Evolutionary conservation across 2,888 invertebrate genomes (phyloP), one percentile per base, ranked within the genome.

Genomic region (Orchestes rusci): DNA sequence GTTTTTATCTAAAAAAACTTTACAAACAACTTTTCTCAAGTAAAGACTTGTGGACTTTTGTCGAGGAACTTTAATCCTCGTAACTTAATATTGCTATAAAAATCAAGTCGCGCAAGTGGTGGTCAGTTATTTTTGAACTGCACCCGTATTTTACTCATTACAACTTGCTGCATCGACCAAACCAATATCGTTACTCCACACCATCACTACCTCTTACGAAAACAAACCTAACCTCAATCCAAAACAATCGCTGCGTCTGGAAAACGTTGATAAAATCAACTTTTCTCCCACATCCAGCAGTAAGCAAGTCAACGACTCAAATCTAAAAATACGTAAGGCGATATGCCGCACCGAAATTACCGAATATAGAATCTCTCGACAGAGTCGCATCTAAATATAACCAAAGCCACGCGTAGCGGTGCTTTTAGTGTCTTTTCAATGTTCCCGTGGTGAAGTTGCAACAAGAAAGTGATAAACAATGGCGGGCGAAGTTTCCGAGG

Each of bases 401-500:
- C 61, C 58, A 57, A 56, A 4, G 30, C 54, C 57, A 50, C 55
- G 50, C 53, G 56, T 54, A 48, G 39, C 44, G 50, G 10, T 23
- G 53, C 43, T 51, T 50, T 53, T 55, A 61, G 61, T 61, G 50
- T 52, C 39, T 52, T 51, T 44, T 51, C 45, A 52, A 45, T 47
- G 39, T 43, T 47, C 44, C 39, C 35, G 39, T 31, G 37, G 50
- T 48, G 34, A 48, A 49, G 50, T 45, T 41, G 43, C 31, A 31
- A 34, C 18, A 30, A 5, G 23, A 23, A 23, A 23, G 5, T 7
- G 23, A 7, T 23, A 10, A 23, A 23, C 23, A 45, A 67, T 67
- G 68, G 62, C 67, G 55, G 68, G 66, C 41, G 64, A 69, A 56
- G 74, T 87, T 66, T 82, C 88, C 53, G 89, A 89, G 61, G 77